These are phyloP conservation scores for Chydorus sphaericus DNA, from an alignment of 2,888 invertebrate genomes.

Conservation along the genomic window DNA sequence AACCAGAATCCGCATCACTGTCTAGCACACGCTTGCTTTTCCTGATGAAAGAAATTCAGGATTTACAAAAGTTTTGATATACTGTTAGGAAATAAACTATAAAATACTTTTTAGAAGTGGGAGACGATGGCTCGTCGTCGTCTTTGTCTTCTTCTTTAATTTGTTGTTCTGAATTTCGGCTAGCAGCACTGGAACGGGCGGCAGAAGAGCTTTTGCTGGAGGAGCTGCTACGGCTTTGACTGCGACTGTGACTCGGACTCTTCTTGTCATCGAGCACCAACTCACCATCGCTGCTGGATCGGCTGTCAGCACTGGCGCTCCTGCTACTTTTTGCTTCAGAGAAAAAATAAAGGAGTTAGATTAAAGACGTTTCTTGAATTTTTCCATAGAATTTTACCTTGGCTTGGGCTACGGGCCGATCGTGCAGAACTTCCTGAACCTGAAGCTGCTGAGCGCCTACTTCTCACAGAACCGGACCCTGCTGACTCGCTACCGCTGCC, in stretches of 20 bases:
- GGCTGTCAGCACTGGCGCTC: background rate
- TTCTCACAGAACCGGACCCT: background rate
- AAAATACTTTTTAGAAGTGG: background rate
- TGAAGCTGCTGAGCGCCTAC: background rate
- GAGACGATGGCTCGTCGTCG: background rate
- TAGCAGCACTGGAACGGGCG: background rate
- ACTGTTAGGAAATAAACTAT: background rate
- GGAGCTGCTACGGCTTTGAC: slow-evolving; percentile 5
- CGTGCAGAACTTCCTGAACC: background rate
- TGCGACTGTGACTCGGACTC: slow-evolving; percentile 1
- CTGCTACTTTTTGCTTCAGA: too few relatives aligned
- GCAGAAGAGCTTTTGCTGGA: slow-evolving; percentile 2
- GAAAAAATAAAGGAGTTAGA: too few relatives aligned
- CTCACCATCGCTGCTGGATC: background rate
- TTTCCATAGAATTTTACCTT: background rate
- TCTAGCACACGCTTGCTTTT: background rate
- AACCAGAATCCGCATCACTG: slow-evolving; percentile 4
- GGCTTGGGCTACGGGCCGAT: background rate
- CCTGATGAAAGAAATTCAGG: too few relatives aligned
- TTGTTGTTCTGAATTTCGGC: background rate
- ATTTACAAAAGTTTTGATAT: background rate
- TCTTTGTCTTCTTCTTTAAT: background rate
- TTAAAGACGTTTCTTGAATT: background rate
- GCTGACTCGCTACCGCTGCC: slow-evolving; percentile 12
- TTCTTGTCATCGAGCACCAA: background rate